Conservation (phyloP, 92 coral and sea anemone genomes). For the Blastomussa wellsi region DNA sequence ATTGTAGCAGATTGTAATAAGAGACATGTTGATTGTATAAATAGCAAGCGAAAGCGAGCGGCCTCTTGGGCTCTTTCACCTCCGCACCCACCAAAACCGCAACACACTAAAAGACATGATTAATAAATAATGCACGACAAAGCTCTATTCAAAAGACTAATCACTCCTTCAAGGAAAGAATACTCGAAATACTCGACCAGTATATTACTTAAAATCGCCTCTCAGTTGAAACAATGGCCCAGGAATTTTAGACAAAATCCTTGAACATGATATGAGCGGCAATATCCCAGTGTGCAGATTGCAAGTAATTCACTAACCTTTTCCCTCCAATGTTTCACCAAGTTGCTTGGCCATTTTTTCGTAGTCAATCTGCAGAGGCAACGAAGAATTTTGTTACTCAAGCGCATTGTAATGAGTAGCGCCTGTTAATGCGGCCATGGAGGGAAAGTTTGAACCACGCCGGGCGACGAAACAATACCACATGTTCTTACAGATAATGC, state of each 20-base stretch:
- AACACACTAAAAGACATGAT: conserved; percentile 13
- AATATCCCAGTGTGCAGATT: not conserved
- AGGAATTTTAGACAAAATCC: not conserved
- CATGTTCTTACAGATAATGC: conserved; percentile 21
- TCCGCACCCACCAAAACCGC: conserved; percentile 23
- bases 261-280: not conserved
- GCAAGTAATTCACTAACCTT: conserved; percentile 40
- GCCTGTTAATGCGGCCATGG: not conserved
- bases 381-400: not conserved
- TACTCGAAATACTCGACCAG: conserved; percentile 4
- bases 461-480: conserved; percentile 22
- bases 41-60: not conserved
- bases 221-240: not conserved
- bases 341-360: conserved; percentile 76
- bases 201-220: not conserved
- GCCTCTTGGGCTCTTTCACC: not conserved
- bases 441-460: not conserved
- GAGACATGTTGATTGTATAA: not conserved
- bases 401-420: not conserved
- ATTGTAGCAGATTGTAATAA: not conserved
- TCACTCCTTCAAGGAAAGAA: not conserved
- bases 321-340: conserved; percentile 64
- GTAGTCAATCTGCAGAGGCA: conserved; percentile 61
- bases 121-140: conserved; percentile 4
- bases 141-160: conserved; percentile 19